Evolutionary conservation across 2,888 invertebrate genomes (phyloP).

Genomic region (Odontocerum albicorne): DNA sequence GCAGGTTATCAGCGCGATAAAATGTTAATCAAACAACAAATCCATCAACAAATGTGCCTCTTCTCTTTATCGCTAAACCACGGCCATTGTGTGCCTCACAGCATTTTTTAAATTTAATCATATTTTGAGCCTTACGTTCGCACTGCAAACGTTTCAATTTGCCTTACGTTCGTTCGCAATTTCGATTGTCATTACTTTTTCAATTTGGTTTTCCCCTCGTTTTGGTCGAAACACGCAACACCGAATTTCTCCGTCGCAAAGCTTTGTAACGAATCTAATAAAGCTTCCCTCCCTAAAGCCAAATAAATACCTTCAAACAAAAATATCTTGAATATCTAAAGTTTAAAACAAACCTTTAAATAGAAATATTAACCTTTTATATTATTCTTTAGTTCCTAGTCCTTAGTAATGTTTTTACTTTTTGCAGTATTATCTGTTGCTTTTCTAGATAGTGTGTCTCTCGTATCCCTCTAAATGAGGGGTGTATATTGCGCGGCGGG

Average conservation of each 20-base stretch:
- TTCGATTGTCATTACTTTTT: slow-evolving; percentile 18
- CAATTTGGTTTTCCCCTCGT: slow-evolving; percentile 8
- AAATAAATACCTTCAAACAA: no score
- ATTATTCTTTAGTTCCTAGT: no score
- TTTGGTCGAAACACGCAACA: slow-evolving; percentile 11
- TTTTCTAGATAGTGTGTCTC: no score
- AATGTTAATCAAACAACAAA: neutral
- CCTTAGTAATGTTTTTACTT: no score
- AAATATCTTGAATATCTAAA: no score
- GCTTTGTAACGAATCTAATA: slow-evolving; percentile 30
- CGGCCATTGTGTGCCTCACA: neutral
- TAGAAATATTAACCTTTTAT: no score
- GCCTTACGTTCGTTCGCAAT: slow-evolving; percentile 2
- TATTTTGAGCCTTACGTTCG: neutral
- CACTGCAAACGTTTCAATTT: slow-evolving; percentile 2
- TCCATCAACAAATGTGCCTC: neutral
- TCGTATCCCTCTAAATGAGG: no score
- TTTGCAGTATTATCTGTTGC: no score
- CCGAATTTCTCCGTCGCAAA: slow-evolving; percentile 4
- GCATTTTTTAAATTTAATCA: neutral
- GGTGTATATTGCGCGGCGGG: slow-evolving; percentile 19
- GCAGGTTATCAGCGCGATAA: no score
- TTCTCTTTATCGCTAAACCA: neutral
- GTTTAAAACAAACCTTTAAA: no score
- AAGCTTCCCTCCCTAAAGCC: slow-evolving; percentile 15